These are phyloP conservation scores for Pentalonia nigronervosa DNA, from an alignment of 1,140 invertebrate genomes.

Conservation along the genomic window DNA sequence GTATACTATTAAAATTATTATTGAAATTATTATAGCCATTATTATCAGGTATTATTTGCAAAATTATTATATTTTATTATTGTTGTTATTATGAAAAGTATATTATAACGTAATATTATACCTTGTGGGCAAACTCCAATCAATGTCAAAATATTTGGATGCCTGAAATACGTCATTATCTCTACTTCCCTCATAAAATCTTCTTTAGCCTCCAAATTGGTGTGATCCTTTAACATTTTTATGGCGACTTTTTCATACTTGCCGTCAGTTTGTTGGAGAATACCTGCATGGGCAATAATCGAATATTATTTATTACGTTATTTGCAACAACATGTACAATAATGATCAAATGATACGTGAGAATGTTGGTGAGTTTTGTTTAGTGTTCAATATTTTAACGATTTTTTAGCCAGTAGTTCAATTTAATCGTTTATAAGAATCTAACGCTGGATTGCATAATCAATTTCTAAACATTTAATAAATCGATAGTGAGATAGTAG, in stretches of 20 bases:
- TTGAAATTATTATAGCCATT: too few species aligned
- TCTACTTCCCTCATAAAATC: slow-evolving; percentile 89
- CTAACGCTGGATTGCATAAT: too few species aligned
- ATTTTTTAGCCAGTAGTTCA: too few species aligned
- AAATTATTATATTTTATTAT: neutral
- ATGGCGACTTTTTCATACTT: slow-evolving; percentile 73
- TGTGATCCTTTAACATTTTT: slow-evolving; percentile 84
- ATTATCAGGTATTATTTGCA: too few species aligned
- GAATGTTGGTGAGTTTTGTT: neutral
- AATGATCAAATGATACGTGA: neutral
- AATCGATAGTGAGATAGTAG: too few species aligned
- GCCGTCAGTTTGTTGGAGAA: neutral
- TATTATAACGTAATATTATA: slow-evolving; percentile 63
- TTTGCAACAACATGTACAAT: neutral
- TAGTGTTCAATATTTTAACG: too few species aligned
- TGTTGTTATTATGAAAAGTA: neutral
- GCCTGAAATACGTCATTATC: slow-evolving; percentile 88
- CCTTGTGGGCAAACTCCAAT: slow-evolving; percentile 80
- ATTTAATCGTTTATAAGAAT: too few species aligned
- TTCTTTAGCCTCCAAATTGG: slow-evolving; percentile 80
- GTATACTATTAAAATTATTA: neutral
- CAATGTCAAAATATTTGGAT: slow-evolving; percentile 85
- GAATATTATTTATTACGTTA: neutral
- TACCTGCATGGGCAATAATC: neutral
- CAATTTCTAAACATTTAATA: too few species aligned